Conservation (phyloP, 1,140 invertebrate genomes). For the Drosophila melanica region DNA sequence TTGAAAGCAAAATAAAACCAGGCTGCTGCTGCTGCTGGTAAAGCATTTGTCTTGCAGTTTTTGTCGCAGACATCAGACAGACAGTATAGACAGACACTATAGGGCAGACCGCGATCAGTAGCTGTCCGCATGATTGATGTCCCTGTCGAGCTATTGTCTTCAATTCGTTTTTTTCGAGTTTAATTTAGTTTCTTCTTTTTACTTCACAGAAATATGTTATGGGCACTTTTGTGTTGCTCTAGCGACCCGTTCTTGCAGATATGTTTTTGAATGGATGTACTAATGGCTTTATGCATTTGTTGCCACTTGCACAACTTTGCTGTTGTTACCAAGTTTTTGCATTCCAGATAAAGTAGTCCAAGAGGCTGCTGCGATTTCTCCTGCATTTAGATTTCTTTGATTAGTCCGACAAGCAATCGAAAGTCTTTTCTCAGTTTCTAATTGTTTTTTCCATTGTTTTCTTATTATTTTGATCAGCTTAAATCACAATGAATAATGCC, state of each 20-base stretch:
- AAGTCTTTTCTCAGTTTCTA: slow-evolving; percentile 27
- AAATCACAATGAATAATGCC: slow-evolving; percentile 4
- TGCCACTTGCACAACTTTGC: slow-evolving; percentile 4
- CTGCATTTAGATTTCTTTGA: slow-evolving; percentile 20
- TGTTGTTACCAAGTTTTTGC: not conserved
- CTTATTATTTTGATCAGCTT: slow-evolving; percentile 3
- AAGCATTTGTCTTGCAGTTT: slow-evolving; percentile 4
- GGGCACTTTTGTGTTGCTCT: not conserved
- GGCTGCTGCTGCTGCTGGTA: slow-evolving; percentile 2
- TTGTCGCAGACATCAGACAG: not conserved
- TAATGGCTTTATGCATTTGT: not conserved
- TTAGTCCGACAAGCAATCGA: slow-evolving; percentile 26
- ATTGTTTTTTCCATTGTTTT: slow-evolving; percentile 14
- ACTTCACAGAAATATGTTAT: slow-evolving; percentile 1
- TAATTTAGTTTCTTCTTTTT: not conserved
- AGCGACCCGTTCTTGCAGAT: slow-evolving; percentile 20
- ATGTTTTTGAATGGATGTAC: not conserved
- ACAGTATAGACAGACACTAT: too few relatives aligned
- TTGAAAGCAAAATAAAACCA: not conserved
- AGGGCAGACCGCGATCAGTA: slow-evolving; percentile 10
- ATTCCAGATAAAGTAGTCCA: not conserved
- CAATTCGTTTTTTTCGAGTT: not conserved
- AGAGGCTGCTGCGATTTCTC: slow-evolving; percentile 16
- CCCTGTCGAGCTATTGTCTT: slow-evolving; percentile 22
- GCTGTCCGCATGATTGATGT: slow-evolving; percentile 34